A percentile compares a stretch with the other conserved stretches of the same genome.
Evolutionary conservation across 2,113 vertebrate species (phyloP).

Genomic region (Hydrochoerus hydrochaeris): DNA sequence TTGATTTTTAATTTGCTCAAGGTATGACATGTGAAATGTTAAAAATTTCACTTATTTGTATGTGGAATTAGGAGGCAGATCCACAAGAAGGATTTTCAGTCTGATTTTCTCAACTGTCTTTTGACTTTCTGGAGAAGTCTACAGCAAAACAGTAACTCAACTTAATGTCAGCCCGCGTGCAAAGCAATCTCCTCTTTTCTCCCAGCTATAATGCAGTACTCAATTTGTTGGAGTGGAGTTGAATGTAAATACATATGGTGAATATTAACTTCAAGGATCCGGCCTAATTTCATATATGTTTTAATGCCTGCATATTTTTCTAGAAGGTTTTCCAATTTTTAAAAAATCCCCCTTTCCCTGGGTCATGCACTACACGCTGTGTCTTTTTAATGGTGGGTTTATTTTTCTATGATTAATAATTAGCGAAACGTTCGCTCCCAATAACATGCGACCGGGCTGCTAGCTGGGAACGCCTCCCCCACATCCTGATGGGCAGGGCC

Average conservation of each 20-base stretch:
- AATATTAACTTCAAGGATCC: slow-evolving; percentile 72
- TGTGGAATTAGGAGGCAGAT: slow-evolving; percentile 83
- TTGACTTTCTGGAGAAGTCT: slow-evolving; percentile 71
- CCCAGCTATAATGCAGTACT: slow-evolving; percentile 52
- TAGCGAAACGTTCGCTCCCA: slow-evolving; percentile 31
- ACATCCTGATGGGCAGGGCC: slow-evolving; percentile 69
- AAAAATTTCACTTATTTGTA: slow-evolving; percentile 83
- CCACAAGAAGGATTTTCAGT: slow-evolving; percentile 61
- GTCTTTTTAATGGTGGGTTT: slow-evolving; percentile 78
- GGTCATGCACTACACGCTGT: slow-evolving; percentile 68
- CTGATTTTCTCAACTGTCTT: slow-evolving; percentile 65
- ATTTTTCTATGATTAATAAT: slow-evolving; percentile 80
- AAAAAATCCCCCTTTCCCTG: slow-evolving; percentile 68
- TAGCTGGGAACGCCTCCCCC: neutral
- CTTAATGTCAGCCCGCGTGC: slow-evolving; percentile 28
- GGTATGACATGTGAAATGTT: slow-evolving; percentile 84
- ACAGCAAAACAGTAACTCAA: slow-evolving; percentile 71
- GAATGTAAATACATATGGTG: slow-evolving; percentile 67
- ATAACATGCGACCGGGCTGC: slow-evolving; percentile 33
- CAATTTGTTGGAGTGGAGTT: slow-evolving; percentile 59
- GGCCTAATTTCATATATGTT: slow-evolving; percentile 75
- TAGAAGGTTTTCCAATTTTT: slow-evolving; percentile 73
- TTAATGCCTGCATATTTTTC: slow-evolving; percentile 79
- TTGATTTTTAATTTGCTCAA: slow-evolving; percentile 89
- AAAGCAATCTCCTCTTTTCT: slow-evolving; percentile 59